These are phyloP conservation scores for Eristalinus sepulchralis DNA, from an alignment of 2,888 invertebrate species.

Conservation along the genomic window DNA sequence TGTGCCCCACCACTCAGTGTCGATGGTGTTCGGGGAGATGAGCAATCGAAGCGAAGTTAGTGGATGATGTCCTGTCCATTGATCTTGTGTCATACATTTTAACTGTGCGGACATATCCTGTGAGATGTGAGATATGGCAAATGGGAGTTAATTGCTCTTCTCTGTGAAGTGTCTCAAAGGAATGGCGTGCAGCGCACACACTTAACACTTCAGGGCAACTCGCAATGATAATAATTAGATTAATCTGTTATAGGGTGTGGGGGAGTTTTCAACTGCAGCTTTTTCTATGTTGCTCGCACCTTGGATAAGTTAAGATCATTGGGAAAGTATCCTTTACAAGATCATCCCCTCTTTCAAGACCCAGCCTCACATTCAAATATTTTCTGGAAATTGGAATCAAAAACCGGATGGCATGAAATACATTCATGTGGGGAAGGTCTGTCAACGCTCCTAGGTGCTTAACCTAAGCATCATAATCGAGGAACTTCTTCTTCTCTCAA, in stretches of 20 bases:
- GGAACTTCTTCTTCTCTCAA: too few relatives aligned
- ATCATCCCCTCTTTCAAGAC: too few relatives aligned
- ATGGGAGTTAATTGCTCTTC: neutral
- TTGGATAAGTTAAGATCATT: too few relatives aligned
- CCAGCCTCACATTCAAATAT: too few relatives aligned
- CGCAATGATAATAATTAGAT: neutral
- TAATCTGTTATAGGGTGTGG: neutral
- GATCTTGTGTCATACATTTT: neutral
- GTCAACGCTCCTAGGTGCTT: too few relatives aligned
- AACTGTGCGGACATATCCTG: neutral
- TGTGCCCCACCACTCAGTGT: neutral
- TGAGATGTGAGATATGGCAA: neutral
- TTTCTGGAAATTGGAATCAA: too few relatives aligned
- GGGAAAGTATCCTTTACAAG: too few relatives aligned
- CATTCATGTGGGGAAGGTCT: too few relatives aligned
- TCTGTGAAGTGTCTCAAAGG: neutral
- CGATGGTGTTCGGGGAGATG: neutral
- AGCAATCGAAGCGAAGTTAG: neutral
- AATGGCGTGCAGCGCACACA: neutral
- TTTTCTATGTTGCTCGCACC: too few relatives aligned
- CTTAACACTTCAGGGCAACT: neutral
- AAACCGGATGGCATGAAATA: too few relatives aligned
- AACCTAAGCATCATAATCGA: too few relatives aligned
- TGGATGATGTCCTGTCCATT: conserved; percentile 1
- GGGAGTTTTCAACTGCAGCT: too few relatives aligned